These are phyloP conservation scores for Hirtodrosophila confusa DNA, from an alignment of 2,888 invertebrate genomes.

Conservation along the genomic window DNA sequence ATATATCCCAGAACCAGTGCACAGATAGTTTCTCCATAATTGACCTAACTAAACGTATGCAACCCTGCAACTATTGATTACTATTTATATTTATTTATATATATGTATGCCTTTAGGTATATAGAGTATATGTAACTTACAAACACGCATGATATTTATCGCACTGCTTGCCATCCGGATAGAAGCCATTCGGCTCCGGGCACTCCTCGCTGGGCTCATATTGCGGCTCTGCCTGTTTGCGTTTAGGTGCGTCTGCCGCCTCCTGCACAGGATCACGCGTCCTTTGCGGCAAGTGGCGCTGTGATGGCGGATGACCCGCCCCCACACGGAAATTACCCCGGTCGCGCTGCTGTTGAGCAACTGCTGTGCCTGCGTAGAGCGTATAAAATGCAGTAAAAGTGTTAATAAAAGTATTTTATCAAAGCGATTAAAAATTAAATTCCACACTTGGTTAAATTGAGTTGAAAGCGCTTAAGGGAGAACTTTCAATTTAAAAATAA, in stretches of 20 bases:
- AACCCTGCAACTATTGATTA: no score
- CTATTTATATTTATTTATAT: no score
- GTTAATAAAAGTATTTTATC: no score
- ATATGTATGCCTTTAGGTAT: no score
- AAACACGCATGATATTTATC: conserved; percentile 94
- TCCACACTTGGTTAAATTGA: no score
- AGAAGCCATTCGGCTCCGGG: conserved; percentile 92
- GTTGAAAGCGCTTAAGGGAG: no score
- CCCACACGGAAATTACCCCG: conserved; percentile 74
- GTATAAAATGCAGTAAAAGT: background rate
- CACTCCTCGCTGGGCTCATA: conserved; percentile 88
- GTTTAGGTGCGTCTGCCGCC: conserved; percentile 59
- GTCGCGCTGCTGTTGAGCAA: conserved; percentile 74
- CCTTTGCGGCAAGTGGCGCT: conserved; percentile 78
- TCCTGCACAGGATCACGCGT: conserved; percentile 69
- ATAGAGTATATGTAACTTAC: conserved; percentile 79
- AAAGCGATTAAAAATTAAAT: no score
- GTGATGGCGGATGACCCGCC: conserved; percentile 77
- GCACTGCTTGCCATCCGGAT: conserved; percentile 93
- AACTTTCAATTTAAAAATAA: no score
- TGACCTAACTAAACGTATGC: background rate
- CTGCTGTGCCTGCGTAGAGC: conserved; percentile 65
- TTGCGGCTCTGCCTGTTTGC: conserved; percentile 81
- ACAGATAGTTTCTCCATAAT: background rate
- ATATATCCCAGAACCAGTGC: background rate